Evolutionary conservation across 1,140 invertebrate genomes (phyloP).

Genomic region (Scaptomyza pallida): DNA sequence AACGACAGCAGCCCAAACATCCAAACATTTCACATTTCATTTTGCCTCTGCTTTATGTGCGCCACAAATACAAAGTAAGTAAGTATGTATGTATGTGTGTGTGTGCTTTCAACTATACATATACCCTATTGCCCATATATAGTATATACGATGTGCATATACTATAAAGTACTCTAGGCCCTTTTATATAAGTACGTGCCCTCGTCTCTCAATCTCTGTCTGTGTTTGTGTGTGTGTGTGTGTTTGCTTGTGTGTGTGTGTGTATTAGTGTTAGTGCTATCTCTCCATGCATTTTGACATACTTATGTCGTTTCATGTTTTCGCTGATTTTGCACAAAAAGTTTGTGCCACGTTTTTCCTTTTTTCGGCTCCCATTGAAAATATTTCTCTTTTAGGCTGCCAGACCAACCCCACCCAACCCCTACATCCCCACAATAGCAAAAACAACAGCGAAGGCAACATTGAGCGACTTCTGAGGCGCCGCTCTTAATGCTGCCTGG

Average conservation of each 20-base stretch:
- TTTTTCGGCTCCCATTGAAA: slow-evolving; percentile 48
- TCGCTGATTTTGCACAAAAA: slow-evolving; percentile 79
- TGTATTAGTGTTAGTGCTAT: slow-evolving; percentile 50
- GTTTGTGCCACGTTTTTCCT: slow-evolving; percentile 46
- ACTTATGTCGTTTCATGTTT: slow-evolving; percentile 82
- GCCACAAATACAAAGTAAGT: slow-evolving; percentile 41
- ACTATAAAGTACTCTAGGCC: slow-evolving; percentile 73
- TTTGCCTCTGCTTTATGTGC: slow-evolving; percentile 62
- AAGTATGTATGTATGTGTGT: not conserved
- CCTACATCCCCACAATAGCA: not conserved
- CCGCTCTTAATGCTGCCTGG: slow-evolving; percentile 58
- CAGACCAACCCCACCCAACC: not conserved
- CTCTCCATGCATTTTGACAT: slow-evolving; percentile 80
- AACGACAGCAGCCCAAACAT: slow-evolving; percentile 38
- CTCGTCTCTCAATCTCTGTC: slow-evolving; percentile 48
- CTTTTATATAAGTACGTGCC: slow-evolving; percentile 78
- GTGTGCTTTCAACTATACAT: slow-evolving; percentile 18
- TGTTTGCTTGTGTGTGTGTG: slow-evolving; percentile 24
- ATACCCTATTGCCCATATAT: slow-evolving; percentile 29
- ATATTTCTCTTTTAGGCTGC: slow-evolving; percentile 58
- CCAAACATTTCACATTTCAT: slow-evolving; percentile 68
- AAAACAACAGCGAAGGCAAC: slow-evolving; percentile 7
- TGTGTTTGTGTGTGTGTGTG: slow-evolving; percentile 10
- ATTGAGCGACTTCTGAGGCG: slow-evolving; percentile 28
- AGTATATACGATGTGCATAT: slow-evolving; percentile 34